Evolutionary conservation across 1,140 invertebrate genomes (phyloP).

Genomic region (Nasonia vitripennis): DNA sequence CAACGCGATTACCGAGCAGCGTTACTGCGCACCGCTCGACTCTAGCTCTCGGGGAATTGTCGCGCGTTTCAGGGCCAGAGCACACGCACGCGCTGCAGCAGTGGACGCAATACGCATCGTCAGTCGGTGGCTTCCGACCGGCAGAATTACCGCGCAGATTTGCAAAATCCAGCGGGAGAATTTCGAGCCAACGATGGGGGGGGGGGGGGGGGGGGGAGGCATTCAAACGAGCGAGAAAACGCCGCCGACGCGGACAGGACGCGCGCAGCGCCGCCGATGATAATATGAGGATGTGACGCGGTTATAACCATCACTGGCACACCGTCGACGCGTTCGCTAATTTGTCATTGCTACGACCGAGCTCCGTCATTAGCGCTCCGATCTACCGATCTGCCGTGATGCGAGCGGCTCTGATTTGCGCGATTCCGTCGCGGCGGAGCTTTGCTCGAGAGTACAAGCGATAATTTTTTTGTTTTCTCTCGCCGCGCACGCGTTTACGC

Average conservation of each 20-base stretch:
- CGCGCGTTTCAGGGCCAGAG: neutral
- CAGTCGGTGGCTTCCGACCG: neutral
- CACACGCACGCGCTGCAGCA: neutral
- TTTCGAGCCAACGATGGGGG: too few relatives aligned
- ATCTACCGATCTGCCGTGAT: neutral
- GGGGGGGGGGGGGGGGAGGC: neutral
- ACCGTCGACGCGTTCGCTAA: slow-evolving; percentile 57
- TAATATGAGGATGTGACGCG: slow-evolving; percentile 2
- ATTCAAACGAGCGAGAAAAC: neutral
- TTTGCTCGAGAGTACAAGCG: neutral
- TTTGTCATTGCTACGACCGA: slow-evolving; percentile 61
- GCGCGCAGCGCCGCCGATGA: neutral
- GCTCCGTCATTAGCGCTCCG: slow-evolving; percentile 34
- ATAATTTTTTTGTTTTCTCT: neutral
- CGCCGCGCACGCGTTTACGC: too few relatives aligned
- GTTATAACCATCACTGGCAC: neutral
- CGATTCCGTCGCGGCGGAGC: neutral
- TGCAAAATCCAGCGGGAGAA: too few relatives aligned
- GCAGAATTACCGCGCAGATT: too few relatives aligned
- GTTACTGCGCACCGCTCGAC: slow-evolving; percentile 54
- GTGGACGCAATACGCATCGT: neutral
- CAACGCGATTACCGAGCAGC: slow-evolving; percentile 56
- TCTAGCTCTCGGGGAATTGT: slow-evolving; percentile 44
- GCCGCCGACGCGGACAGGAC: neutral
- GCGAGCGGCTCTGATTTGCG: neutral